Evolutionary conservation across 53 echinoderm and acorn worm species (phyloP), one percentile per base, ranked within the genome.

Genomic region (Paracentrotus lividus): DNA sequence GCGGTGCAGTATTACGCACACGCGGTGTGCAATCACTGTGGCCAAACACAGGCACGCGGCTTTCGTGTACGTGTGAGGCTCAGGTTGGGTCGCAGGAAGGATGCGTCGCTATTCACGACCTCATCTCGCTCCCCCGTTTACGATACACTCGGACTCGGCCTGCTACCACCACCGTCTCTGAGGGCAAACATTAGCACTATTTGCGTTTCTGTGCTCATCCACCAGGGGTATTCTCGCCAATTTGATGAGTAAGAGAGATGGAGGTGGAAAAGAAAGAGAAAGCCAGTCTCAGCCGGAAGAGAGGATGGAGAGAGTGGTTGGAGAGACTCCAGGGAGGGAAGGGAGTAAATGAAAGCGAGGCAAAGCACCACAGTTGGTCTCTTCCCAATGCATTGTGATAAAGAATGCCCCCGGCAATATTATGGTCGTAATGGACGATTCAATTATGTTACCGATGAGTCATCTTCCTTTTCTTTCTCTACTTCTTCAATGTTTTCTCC

Each of bases 231-330:
- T 90, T 68, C 49, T 49, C 40, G n/a, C 44, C 90, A 72, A 90
- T 47, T 90, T 90, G 90, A 72, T 90, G 90, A 90, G 90, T 90
- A 90, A 90, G 90, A 51, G 61, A 89, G 89, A 89, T 59, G 89
- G 61, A 57, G 89, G 47, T 43, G 60, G 44, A 65, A 27, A 56
- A 55, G 88, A 88, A 56, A 77, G 77, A 77, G 43, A 81, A n/a
- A n/a, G n/a, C n/a, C n/a, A n/a, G 81, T 47, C 45, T 16, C 1
- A 81, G 81, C 81, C 81, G 81, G 81, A 81, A 45, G 81, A 89
- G 89, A 64, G 89, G 89, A 59, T 68, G 52, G 90, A 90, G 49
- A 90, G 42, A 90, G 4, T 44, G 81, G 72, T 51, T 45, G 51
- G 51, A 72, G 69, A 69, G 90, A 90, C 45, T 44, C 44, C 66